phyloP scores from a whole-genome alignment of 2,888 invertebrate species.

The Alitta virens region DNA sequence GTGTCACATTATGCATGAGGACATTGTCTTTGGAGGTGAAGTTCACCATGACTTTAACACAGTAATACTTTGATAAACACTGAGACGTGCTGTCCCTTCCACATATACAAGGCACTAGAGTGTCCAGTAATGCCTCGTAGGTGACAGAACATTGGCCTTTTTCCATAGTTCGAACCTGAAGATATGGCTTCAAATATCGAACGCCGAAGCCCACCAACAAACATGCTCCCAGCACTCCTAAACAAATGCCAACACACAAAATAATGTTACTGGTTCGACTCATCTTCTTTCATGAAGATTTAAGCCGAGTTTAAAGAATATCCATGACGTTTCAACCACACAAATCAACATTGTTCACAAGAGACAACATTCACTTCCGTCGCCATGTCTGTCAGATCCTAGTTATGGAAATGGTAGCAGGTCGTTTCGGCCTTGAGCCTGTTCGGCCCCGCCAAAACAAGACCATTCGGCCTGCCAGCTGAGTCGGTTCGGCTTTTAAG shows the following conservation, averaged over 20 bases:
- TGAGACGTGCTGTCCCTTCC: slow-evolving; percentile 18
- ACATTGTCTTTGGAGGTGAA: not conserved
- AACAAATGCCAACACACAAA: slow-evolving; percentile 28
- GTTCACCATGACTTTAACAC: slow-evolving; percentile 14
- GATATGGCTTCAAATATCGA: slow-evolving; percentile 29
- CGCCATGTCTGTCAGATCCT: too few species aligned
- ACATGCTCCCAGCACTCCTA: slow-evolving; percentile 29
- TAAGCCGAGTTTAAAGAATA: too few species aligned
- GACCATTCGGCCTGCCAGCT: too few species aligned
- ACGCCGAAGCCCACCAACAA: slow-evolving; percentile 29
- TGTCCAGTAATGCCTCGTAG: not conserved
- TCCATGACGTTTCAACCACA: too few species aligned
- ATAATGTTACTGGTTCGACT: slow-evolving; percentile 19
- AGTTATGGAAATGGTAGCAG: too few species aligned
- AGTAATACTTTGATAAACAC: slow-evolving; percentile 26
- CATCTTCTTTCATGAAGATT: not conserved
- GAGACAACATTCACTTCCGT: too few species aligned
- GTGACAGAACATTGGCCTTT: slow-evolving; percentile 5
- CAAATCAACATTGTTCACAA: too few species aligned
- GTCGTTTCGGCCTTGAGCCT: too few species aligned
- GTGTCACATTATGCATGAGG: slow-evolving; percentile 11
- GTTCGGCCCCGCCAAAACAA: too few species aligned
- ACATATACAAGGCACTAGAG: slow-evolving; percentile 22
- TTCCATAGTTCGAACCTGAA: slow-evolving; percentile 14
- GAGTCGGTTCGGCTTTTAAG: too few species aligned